Evolutionary conservation across 2,797 vertebrate species (phyloP), one percentile per base, ranked within the genome.

Genomic region (Pachyuromys duprasi): DNA sequence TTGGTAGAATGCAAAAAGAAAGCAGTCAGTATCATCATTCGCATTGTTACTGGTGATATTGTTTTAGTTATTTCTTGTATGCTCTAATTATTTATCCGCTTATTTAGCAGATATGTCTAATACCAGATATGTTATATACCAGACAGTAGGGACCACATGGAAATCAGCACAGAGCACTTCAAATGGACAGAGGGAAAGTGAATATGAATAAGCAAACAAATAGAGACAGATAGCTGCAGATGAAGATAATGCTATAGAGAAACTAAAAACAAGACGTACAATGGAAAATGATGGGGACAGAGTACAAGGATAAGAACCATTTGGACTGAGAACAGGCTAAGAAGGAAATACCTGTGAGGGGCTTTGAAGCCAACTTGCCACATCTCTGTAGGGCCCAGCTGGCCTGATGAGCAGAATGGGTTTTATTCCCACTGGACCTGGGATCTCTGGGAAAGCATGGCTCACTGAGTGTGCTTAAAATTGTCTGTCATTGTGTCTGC

Each of bases 31-130:
- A 33, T 87, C 15, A 18, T 89, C 39, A 57, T 79, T 63, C 18
- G 8, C 36, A 57, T 82, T 62, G 1, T 83, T 63, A 81, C 57
- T 55, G 53, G 76, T 22, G 24, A 70, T 13, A 24, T 24, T 88
- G 45, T 89, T 93, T 90, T 87, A 89, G 49, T 89, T 89, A 86
- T 62, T 83, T 93, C 53, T 90, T 45, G 67, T 5, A 14, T 65
- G 49, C 24, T 39, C 22, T 69, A 8, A 80, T 18, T 76, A 55
- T 49, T 39, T 62, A 70, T 33, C 53, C 45, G 49, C 45, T 83
- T 57, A n/a, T 78, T 86, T 69, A 86, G 80, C 26, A 90, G 93
- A 18, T 69, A 42, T 60, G 82, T 90, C 81, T 24, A n/a, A n/a
- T n/a, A n/a, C n/a, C n/a, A n/a, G n/a, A n/a, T n/a, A n/a, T n/a